Percentiles rank a stretch among this genome's conserved stretches.
These are phyloP conservation scores for Aphis gossypii DNA, from an alignment of 1,140 invertebrate genomes.

Conservation along the genomic window DNA sequence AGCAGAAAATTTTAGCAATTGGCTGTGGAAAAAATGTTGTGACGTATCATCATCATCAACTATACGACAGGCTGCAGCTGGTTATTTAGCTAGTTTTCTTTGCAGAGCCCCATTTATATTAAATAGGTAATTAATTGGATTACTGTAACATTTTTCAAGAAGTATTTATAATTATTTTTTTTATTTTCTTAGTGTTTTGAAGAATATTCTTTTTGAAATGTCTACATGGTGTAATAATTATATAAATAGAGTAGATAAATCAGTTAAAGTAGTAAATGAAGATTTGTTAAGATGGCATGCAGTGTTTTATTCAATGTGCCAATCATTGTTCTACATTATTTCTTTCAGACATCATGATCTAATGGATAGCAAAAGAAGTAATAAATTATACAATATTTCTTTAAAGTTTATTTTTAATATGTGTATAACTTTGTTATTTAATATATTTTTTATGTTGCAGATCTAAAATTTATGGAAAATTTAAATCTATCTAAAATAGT, in stretches of 20 bases:
- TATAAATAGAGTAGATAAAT: slow-evolving; percentile 70
- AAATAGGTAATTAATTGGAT: slow-evolving; percentile 67
- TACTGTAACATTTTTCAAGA: background rate
- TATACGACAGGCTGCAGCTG: slow-evolving; percentile 75
- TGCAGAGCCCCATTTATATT: slow-evolving; percentile 74
- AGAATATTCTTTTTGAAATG: slow-evolving; percentile 72
- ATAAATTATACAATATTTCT: slow-evolving; percentile 61
- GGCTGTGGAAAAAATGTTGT: slow-evolving; percentile 78
- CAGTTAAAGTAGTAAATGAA: slow-evolving; percentile 66
- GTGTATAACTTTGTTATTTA: background rate
- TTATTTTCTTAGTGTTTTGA: slow-evolving; percentile 68
- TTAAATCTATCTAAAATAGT: slow-evolving; percentile 85
- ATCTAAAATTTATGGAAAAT: slow-evolving; percentile 78
- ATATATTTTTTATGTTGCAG: slow-evolving; percentile 67
- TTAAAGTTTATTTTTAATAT: background rate
- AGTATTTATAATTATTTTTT: background rate
- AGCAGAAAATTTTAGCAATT: slow-evolving; percentile 73
- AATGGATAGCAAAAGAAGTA: slow-evolving; percentile 77
- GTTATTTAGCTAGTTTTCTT: slow-evolving; percentile 79
- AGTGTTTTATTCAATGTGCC: slow-evolving; percentile 89
- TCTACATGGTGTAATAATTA: slow-evolving; percentile 79
- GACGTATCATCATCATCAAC: slow-evolving; percentile 72
- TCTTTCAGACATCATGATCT: slow-evolving; percentile 86
- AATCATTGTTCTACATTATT: slow-evolving; percentile 89
- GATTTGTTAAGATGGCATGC: slow-evolving; percentile 73